Conservation (phyloP, 2,888 invertebrate genomes). For the Eupithecia inturbata region DNA sequence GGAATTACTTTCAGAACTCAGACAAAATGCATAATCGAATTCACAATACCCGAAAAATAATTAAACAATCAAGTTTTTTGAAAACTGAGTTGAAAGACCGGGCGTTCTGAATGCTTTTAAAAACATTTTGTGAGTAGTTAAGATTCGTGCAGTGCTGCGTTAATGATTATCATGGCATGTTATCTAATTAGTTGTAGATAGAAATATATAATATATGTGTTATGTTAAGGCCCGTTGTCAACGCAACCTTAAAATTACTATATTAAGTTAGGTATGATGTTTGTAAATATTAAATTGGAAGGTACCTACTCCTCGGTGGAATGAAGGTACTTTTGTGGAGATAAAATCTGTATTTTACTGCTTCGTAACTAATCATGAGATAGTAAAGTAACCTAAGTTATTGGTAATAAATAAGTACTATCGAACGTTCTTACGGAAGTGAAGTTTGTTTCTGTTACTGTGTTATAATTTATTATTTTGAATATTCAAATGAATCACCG, state of each 20-base stretch:
- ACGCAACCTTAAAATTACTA: conserved; percentile 15
- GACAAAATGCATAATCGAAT: not conserved
- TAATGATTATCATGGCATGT: conserved; percentile 3
- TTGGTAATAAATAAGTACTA: not conserved
- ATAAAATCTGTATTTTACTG: not conserved
- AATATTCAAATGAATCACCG: not conserved
- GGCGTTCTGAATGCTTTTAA: not conserved
- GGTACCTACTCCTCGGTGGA: not conserved
- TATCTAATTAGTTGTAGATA: conserved; percentile 6
- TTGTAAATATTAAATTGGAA: not conserved
- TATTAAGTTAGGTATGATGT: not conserved
- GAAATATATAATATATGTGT: not conserved
- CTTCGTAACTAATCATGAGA: not conserved
- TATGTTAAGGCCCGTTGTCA: conserved; percentile 23
- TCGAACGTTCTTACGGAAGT: not conserved
- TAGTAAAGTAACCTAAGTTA: not conserved
- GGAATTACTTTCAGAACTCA: not conserved
- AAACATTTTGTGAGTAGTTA: not conserved
- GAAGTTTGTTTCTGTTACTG: not conserved
- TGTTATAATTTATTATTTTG: not conserved
- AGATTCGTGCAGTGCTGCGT: too few relatives aligned
- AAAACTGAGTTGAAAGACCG: not conserved
- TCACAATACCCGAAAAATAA: not conserved
- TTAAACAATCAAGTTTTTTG: not conserved
- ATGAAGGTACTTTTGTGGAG: not conserved